Evolutionary conservation across 2,888 invertebrate species (phyloP).

Genomic region (Cheilosia pagana): DNA sequence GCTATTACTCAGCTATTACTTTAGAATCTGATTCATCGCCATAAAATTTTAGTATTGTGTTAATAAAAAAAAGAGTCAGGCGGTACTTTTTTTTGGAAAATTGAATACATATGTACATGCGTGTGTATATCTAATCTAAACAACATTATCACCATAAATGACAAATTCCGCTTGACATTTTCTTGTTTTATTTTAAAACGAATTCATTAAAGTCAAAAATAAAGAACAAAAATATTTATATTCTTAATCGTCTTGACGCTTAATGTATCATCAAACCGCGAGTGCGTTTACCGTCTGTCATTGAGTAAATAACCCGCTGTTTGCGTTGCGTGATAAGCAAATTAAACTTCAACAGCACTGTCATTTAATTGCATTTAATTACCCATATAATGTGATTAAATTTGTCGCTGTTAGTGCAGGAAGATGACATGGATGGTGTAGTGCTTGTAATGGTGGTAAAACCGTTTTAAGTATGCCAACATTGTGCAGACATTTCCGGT

Average conservation of each 20-base stretch:
- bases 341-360: slow-evolving; percentile 55
- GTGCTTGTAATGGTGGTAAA: slow-evolving; percentile 28
- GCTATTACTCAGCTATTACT: slow-evolving; percentile 22
- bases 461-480: slow-evolving; percentile 45
- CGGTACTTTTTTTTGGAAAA: background rate
- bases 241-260: slow-evolving; percentile 37
- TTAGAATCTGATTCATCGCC: slow-evolving; percentile 25
- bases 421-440: slow-evolving; percentile 56
- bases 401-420: slow-evolving; percentile 57
- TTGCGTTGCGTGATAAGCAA: slow-evolving; percentile 72
- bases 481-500: slow-evolving; percentile 65
- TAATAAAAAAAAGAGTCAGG: slow-evolving; percentile 7
- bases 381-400: slow-evolving; percentile 73
- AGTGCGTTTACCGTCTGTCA: slow-evolving; percentile 48
- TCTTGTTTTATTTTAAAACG: background rate
- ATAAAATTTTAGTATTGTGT: background rate
- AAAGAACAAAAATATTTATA: slow-evolving; percentile 19
- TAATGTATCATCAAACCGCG: slow-evolving; percentile 11
- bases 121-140: background rate
- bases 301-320: slow-evolving; percentile 48
- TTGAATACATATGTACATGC: background rate
- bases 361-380: slow-evolving; percentile 57
- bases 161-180: slow-evolving; percentile 11
- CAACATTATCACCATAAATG: slow-evolving; percentile 13
- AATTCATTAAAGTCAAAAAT: slow-evolving; percentile 27